A percentile compares a stretch with the other conserved stretches of the same genome.
These are phyloP conservation scores for Amblyopsis hoosieri DNA, from an alignment of 2,797 vertebrate species.

Conservation along the genomic window DNA sequence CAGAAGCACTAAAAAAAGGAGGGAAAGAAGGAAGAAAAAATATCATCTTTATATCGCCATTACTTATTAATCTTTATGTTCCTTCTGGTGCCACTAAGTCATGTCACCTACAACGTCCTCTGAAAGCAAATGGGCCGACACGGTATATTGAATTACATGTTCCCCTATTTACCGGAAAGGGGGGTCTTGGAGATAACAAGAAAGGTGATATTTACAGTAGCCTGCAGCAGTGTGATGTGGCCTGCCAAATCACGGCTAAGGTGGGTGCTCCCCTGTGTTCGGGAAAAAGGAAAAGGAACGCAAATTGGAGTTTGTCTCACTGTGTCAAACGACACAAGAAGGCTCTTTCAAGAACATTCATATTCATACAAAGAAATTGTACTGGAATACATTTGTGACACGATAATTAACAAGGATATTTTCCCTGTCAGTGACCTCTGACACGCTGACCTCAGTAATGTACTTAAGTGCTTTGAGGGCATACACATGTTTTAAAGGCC, in stretches of 20 bases:
- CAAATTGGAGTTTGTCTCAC: background rate
- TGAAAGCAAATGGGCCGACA: conserved; percentile 72
- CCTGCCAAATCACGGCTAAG: conserved; percentile 62
- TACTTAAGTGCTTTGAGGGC: too few relatives aligned
- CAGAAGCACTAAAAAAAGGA: conserved; percentile 65
- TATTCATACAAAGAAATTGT: conserved; percentile 5
- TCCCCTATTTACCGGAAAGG: conserved; percentile 81
- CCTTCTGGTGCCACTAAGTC: conserved; percentile 74
- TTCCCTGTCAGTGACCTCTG: too few relatives aligned
- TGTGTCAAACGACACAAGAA: background rate
- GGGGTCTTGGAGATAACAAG: conserved; percentile 79
- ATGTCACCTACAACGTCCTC: conserved; percentile 79
- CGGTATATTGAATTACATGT: conserved; percentile 75
- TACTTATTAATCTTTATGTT: conserved; percentile 83
- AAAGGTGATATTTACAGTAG: conserved; percentile 82
- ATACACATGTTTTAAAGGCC: too few relatives aligned
- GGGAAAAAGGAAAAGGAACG: conserved; percentile 5
- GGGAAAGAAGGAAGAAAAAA: conserved; percentile 68
- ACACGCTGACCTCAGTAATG: too few relatives aligned
- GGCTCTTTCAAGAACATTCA: background rate
- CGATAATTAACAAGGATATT: background rate
- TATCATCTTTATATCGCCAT: conserved; percentile 78
- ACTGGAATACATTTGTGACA: background rate
- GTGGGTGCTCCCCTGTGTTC: conserved; percentile 38
- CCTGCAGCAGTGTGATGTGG: conserved; percentile 54